These are phyloP conservation scores for Eriocheir sinensis DNA, from an alignment of 1,140 invertebrate species.

Conservation along the genomic window DNA sequence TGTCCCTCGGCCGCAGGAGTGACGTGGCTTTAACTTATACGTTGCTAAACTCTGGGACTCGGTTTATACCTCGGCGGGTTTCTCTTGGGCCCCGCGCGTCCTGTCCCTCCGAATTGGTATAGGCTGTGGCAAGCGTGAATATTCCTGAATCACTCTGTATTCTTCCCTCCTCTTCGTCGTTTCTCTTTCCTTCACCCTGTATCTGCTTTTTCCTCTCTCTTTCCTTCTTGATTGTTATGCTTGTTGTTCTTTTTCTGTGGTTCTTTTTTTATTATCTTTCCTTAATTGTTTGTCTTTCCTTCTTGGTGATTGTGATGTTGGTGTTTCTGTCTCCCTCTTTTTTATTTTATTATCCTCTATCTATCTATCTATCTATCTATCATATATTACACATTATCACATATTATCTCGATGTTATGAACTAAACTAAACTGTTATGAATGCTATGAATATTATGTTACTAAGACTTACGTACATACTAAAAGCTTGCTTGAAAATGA, in stretches of 20 bases:
- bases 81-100: not conserved
- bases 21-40: constrained; percentile 48
- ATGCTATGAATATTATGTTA: too few relatives aligned
- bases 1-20: not conserved
- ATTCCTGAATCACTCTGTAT: constrained; percentile 17
- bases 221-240: not conserved
- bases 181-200: not conserved
- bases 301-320: too few relatives aligned
- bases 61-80: not conserved
- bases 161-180: not conserved
- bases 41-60: not conserved
- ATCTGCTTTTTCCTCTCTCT: not conserved
- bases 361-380: not conserved
- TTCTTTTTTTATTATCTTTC: too few relatives aligned
- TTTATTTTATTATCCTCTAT: too few relatives aligned
- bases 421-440: too few relatives aligned
- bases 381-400: too few relatives aligned
- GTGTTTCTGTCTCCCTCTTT: too few relatives aligned
- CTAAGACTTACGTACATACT: too few relatives aligned
- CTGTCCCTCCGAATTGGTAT: constrained; percentile 21
- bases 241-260: not conserved
- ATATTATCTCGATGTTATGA: too few relatives aligned
- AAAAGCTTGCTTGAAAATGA: too few relatives aligned
- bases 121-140: not conserved
- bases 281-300: too few relatives aligned